These are phyloP conservation scores for Molorchus minor DNA, from an alignment of 2,888 invertebrate species.

Conservation along the genomic window DNA sequence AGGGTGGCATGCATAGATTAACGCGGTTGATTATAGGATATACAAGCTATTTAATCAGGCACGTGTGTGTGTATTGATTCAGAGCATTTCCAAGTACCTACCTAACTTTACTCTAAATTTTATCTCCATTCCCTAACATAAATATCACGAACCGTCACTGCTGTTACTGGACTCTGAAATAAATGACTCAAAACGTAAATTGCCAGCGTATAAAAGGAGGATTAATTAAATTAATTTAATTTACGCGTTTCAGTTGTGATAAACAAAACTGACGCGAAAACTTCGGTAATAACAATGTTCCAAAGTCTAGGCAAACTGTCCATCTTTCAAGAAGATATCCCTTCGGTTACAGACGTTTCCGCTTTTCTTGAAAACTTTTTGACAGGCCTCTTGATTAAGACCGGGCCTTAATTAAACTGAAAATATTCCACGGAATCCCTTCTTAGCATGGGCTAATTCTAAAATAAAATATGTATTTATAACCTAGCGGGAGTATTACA, in stretches of 20 bases:
- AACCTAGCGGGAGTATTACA: neutral
- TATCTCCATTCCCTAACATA: too few relatives aligned
- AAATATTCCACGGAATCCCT: slow-evolving; percentile 14
- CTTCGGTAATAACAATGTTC: slow-evolving; percentile 21
- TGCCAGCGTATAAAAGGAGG: neutral
- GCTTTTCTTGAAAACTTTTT: slow-evolving; percentile 20
- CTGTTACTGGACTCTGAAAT: neutral
- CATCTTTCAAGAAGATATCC: slow-evolving; percentile 15
- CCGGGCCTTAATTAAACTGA: slow-evolving; percentile 24
- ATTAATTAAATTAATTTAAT: slow-evolving; percentile 24
- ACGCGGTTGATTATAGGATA: neutral
- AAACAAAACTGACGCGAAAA: slow-evolving; percentile 20
- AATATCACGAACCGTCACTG: too few relatives aligned
- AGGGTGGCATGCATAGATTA: slow-evolving; percentile 4
- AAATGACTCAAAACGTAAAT: neutral
- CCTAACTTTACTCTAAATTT: too few relatives aligned
- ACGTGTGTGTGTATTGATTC: neutral
- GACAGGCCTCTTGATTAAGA: slow-evolving; percentile 25
- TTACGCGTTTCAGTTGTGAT: slow-evolving; percentile 18
- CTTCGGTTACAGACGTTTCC: slow-evolving; percentile 13
- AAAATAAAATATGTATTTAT: slow-evolving; percentile 5
- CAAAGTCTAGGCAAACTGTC: slow-evolving; percentile 13
- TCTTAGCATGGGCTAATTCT: neutral
- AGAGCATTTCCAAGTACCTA: too few relatives aligned
- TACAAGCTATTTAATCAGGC: neutral